These are phyloP conservation scores for Osmerus mordax DNA, from an alignment of 2,113 vertebrate genomes.

Conservation along the genomic window DNA sequence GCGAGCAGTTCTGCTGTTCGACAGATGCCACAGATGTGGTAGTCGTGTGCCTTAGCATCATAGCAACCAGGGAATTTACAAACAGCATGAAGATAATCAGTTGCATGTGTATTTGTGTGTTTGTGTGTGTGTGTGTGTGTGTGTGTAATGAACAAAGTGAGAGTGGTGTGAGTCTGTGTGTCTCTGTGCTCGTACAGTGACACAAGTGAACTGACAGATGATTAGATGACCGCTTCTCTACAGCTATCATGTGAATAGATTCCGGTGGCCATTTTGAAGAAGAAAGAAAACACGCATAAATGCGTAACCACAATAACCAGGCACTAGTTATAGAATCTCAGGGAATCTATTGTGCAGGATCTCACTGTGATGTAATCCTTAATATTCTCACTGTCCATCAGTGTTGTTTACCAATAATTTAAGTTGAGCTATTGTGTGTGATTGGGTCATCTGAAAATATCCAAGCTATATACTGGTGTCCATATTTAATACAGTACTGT, in stretches of 20 bases:
- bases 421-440: no score
- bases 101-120: not conserved
- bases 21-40: not conserved
- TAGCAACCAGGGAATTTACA: constrained; percentile 4
- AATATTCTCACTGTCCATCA: not conserved
- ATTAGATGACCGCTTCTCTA: no score
- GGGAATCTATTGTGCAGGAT: not conserved
- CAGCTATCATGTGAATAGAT: no score
- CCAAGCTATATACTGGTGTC: no score
- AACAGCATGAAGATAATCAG: not conserved
- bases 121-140: not conserved
- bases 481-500: no score
- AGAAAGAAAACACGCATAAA: not conserved
- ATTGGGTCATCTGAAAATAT: no score
- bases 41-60: not conserved
- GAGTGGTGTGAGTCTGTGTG: not conserved
- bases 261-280: no score
- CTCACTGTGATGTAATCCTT: not conserved
- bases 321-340: not conserved
- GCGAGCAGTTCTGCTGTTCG: not conserved
- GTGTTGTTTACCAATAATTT: not conserved
- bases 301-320: not conserved
- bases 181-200: not conserved
- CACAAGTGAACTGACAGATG: not conserved
- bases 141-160: not conserved